Conservation (phyloP, 2,797 vertebrate genomes). For the Semotilus atromaculatus region DNA sequence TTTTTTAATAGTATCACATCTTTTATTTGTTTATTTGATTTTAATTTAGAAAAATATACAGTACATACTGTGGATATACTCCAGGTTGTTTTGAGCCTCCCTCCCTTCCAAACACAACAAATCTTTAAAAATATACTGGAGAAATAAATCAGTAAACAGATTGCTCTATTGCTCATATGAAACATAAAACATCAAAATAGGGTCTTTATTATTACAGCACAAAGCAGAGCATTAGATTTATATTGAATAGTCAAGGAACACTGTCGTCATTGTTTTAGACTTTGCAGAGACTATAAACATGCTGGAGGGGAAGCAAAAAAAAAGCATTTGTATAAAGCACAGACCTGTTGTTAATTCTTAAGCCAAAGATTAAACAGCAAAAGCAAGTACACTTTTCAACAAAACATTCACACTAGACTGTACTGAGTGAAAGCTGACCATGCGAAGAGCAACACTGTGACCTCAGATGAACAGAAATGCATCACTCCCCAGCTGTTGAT, state of each 20-base stretch:
- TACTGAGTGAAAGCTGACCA: background rate
- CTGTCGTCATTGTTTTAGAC: background rate
- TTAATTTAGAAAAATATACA: slow-evolving; percentile 31
- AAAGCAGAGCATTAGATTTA: slow-evolving; percentile 14
- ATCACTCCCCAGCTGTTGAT: background rate
- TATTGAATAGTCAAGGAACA: slow-evolving; percentile 11
- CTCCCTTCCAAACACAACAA: background rate
- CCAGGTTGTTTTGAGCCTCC: background rate
- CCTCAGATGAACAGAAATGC: background rate
- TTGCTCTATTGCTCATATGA: background rate
- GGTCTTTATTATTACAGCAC: slow-evolving; percentile 7
- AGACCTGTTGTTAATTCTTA: background rate
- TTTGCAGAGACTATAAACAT: slow-evolving; percentile 10
- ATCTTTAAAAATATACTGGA: slow-evolving; percentile 10
- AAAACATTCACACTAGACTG: slow-evolving; percentile 25
- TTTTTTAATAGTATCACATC: too few species aligned
- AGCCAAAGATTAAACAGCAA: background rate
- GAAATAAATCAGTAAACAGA: background rate
- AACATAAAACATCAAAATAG: slow-evolving; percentile 8
- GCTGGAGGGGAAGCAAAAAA: background rate
- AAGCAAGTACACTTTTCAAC: slow-evolving; percentile 12
- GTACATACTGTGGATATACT: slow-evolving; percentile 3
- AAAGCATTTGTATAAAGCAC: background rate
- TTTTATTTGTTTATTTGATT: slow-evolving; percentile 42
- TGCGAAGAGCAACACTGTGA: slow-evolving; percentile 3